phyloP scores from a whole-genome alignment of 2,797 vertebrate species.

The Etheostoma perlongum region DNA sequence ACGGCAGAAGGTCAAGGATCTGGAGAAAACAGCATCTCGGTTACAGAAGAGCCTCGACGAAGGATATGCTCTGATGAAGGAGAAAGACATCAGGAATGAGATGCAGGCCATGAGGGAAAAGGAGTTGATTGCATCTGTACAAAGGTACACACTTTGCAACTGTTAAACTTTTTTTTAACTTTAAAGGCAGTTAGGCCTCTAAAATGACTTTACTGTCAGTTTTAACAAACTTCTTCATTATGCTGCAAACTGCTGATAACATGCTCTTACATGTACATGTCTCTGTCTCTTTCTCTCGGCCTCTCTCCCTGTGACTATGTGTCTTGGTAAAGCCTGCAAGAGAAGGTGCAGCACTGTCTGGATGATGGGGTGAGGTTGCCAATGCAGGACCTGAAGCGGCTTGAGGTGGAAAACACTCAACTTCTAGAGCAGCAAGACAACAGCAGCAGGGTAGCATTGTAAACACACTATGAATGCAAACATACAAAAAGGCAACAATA shows the following conservation, averaged over 20 bases:
- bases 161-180: too few species aligned
- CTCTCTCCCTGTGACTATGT: neutral
- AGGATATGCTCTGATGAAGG: constrained; percentile 67
- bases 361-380: constrained; percentile 94
- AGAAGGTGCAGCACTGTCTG: constrained; percentile 95
- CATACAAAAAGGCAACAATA: neutral
- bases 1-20: constrained; percentile 80
- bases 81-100: constrained; percentile 88
- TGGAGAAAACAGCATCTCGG: constrained; percentile 85
- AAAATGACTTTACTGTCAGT: neutral
- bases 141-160: constrained; percentile 78
- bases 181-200: too few species aligned
- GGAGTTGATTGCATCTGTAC: constrained; percentile 92
- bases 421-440: constrained; percentile 89
- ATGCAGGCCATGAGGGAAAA: constrained; percentile 91
- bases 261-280: neutral
- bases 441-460: constrained; percentile 85
- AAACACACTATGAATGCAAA: constrained; percentile 5
- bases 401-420: constrained; percentile 90
- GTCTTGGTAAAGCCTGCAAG: constrained; percentile 86
- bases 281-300: neutral
- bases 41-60: constrained; percentile 89
- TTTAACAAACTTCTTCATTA: neutral
- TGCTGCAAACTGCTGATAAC: too few species aligned
- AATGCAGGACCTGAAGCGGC: constrained; percentile 92